These are phyloP conservation scores for Trididemnum clinides DNA, from an alignment of 23 tunicate species.

Conservation along the genomic window DNA sequence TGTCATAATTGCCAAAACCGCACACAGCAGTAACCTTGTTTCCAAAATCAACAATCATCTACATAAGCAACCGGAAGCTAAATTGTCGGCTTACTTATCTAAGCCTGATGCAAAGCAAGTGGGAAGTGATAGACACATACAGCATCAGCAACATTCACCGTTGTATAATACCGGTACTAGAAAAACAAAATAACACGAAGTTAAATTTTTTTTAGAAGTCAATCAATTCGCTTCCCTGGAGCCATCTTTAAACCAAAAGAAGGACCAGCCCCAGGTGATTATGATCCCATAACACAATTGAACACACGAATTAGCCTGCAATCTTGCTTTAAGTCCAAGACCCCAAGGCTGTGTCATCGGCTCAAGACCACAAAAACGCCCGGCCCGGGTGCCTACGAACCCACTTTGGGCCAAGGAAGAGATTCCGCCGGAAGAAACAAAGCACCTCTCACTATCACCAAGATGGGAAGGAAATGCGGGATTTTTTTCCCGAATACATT, in stretches of 20 bases:
- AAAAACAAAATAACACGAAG: background rate
- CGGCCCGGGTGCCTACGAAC: constrained; percentile 75
- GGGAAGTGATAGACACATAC: no score
- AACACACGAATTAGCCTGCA: constrained; percentile 41
- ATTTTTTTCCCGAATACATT: constrained; percentile 36
- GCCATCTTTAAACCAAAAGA: constrained; percentile 33
- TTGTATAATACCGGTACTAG: no score
- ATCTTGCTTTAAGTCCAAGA: constrained; percentile 71
- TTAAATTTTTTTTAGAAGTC: constrained; percentile 30
- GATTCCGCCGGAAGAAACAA: background rate
- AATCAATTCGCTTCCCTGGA: constrained; percentile 60
- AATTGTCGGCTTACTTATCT: no score
- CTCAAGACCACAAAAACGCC: constrained; percentile 54
- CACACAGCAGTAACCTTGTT: no score
- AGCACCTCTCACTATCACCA: background rate
- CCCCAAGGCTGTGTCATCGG: constrained; percentile 41
- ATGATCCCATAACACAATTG: constrained; percentile 41
- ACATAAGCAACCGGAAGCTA: no score
- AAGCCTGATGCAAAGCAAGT: no score
- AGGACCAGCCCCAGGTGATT: constrained; percentile 83
- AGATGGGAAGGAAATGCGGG: constrained; percentile 65
- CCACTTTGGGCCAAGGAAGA: constrained; percentile 34
- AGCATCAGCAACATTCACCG: no score
- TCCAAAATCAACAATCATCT: no score
- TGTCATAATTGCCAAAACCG: no score